Conservation (phyloP, 2,113 vertebrate species). For the Anser brachyrhynchus region DNA sequence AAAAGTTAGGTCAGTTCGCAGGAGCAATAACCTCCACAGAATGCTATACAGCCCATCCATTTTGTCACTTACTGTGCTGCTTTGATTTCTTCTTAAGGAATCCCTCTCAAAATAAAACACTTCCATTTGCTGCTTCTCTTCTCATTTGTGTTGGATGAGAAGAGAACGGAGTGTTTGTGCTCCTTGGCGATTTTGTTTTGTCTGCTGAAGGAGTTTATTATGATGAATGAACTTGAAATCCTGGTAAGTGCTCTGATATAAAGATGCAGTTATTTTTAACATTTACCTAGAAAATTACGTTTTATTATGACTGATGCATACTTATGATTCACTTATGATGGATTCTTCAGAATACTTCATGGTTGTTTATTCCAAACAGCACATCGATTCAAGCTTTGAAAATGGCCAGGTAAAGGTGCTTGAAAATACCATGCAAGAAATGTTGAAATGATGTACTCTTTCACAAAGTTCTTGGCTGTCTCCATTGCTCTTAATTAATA, state of each 20-base stretch:
- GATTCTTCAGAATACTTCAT: background rate
- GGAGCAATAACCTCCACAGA: background rate
- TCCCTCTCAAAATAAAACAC: background rate
- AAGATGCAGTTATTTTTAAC: background rate
- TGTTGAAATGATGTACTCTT: background rate
- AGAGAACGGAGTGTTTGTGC: background rate
- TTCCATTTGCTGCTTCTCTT: background rate
- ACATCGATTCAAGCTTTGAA: background rate
- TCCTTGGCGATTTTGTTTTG: background rate
- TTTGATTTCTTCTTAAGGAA: background rate
- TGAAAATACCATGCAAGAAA: background rate
- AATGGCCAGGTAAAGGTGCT: background rate
- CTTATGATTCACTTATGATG: background rate
- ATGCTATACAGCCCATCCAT: background rate
- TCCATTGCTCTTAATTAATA: background rate
- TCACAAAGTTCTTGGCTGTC: background rate
- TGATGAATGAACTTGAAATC: background rate
- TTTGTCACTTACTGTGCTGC: background rate
- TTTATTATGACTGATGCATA: background rate
- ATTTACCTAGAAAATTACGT: background rate
- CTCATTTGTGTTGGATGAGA: background rate
- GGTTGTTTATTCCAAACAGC: background rate
- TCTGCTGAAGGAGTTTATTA: background rate
- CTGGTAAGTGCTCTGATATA: background rate
- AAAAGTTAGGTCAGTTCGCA: background rate